Evolutionary conservation across 2,888 invertebrate genomes (phyloP), one percentile per base, ranked within the genome.

Genomic region (Andrena haemorrhoa): DNA sequence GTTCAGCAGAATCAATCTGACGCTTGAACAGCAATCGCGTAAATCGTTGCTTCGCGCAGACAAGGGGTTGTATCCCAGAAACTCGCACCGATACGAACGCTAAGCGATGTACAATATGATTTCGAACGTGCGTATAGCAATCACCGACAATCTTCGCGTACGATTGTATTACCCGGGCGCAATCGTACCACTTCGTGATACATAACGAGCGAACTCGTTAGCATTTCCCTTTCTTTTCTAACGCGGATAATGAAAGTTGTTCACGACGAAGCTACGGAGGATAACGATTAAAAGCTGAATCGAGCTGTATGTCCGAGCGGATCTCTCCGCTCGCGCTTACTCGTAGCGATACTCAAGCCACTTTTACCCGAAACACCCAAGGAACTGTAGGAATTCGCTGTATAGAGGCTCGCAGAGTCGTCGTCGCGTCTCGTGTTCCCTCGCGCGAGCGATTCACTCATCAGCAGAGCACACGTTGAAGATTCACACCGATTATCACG

Each of bases 91-190:
- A 23, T 29, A 20, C 12, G 10, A 71, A 51, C 29, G 49, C 31
- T 47, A 60, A 65, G 8, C 26, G 16, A 61, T 12, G 71, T 23
- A 31, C 8, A 51, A 31, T 31, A 58, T 60, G 51, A 77, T 78
- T 78, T 64, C 16, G 20, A 66, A 77, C 6, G 68, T 56, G 73
- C 64, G 83, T 77, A 70, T 63, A 47, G 82, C 65, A 70, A 76
- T 83, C 83, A 76, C 53, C 81, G 83, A 82, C 83, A 82, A 83
- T 82, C 83, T 70, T 82, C 41, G 61, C 68, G 72, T 73, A 77
- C 26, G 60, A 64, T 75, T 82, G 65, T 70, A 68, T 66, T 53
- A 66, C 12, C 20, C 31, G 23, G 23, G 10, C 60, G 58, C 47
- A 60, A 70, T 70, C 61, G 60, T 61, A 33, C 49, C 31, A 49